phyloP scores from a whole-genome alignment of 1,140 invertebrate genomes.

The Listronotus oregonensis region DNA sequence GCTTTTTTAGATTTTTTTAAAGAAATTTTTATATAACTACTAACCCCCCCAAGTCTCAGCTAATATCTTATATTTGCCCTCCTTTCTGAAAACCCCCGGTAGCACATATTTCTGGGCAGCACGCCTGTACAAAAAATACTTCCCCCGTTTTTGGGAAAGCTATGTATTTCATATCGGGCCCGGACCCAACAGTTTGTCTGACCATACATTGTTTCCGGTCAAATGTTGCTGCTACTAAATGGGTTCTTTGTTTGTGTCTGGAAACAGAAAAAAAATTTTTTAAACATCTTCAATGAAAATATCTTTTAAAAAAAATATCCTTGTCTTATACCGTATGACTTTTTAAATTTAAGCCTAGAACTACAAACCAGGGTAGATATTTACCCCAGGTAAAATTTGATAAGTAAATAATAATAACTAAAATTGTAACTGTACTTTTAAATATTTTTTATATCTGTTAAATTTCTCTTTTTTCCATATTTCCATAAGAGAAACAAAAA shows the following conservation, averaged over 20 bases:
- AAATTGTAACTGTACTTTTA: too few species aligned
- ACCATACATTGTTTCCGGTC: slow-evolving; percentile 99
- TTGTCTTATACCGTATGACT: too few species aligned
- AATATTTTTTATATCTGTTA: too few species aligned
- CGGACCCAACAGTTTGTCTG: slow-evolving; percentile 99
- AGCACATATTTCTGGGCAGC: slow-evolving; percentile 95
- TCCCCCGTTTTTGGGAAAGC: slow-evolving; percentile 77
- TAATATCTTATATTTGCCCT: slow-evolving; percentile 79
- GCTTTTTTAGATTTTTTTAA: not conserved
- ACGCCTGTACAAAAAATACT: slow-evolving; percentile 84
- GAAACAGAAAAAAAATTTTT: too few species aligned
- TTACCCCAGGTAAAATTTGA: too few species aligned
- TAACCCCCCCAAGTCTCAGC: slow-evolving; percentile 71
- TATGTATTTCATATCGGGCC: slow-evolving; percentile 93
- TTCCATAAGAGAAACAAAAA: too few species aligned
- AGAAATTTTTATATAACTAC: not conserved
- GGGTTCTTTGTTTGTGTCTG: slow-evolving; percentile 69
- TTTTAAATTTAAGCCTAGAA: too few species aligned
- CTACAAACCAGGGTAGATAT: too few species aligned
- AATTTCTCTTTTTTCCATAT: too few species aligned
- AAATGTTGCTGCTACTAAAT: slow-evolving; percentile 92
- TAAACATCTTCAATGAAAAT: slow-evolving; percentile 27
- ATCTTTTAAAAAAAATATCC: not conserved
- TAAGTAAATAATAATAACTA: too few species aligned
- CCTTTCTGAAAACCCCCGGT: slow-evolving; percentile 87